phyloP scores from a whole-genome alignment of 2,888 invertebrate species.

The Syrista parreyssii region DNA sequence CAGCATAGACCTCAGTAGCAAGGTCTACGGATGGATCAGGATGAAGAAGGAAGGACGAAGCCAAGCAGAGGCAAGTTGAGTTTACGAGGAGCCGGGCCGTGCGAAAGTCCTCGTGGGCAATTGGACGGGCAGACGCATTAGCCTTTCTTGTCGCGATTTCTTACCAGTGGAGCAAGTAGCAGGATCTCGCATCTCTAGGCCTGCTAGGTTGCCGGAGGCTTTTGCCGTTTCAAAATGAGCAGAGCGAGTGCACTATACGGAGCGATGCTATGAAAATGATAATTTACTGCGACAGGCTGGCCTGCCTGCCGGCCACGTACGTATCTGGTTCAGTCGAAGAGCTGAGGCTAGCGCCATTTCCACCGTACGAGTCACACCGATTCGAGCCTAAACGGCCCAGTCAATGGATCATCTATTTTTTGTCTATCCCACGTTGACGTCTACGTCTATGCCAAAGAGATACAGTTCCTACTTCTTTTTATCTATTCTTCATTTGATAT shows the following conservation, averaged over 20 bases:
- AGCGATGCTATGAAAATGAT: constrained; percentile 57
- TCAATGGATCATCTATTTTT: background rate
- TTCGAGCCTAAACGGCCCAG: background rate
- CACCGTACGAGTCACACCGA: background rate
- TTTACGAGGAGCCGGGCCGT: constrained; percentile 11
- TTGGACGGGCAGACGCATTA: constrained; percentile 21
- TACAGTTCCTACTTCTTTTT: background rate
- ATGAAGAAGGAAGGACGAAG: background rate
- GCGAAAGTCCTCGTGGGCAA: constrained; percentile 24
- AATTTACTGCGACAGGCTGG: constrained; percentile 59
- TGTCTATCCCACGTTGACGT: background rate
- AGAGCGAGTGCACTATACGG: constrained; percentile 17
- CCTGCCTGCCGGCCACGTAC: constrained; percentile 47
- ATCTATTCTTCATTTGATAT: background rate
- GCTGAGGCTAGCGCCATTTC: background rate
- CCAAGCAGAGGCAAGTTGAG: background rate
- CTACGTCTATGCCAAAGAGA: background rate
- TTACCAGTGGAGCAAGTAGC: constrained; percentile 22
- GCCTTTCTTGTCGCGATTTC: constrained; percentile 21
- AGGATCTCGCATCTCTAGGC: constrained; percentile 31
- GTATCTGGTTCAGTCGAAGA: constrained; percentile 50
- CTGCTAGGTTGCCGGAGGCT: constrained; percentile 30
- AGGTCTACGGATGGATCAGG: background rate
- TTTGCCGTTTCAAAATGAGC: constrained; percentile 47
- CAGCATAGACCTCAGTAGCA: background rate